Base-by-base conservation (phyloP, 1,140 invertebrate genomes). In the Hesperophylax magnus region DNA sequence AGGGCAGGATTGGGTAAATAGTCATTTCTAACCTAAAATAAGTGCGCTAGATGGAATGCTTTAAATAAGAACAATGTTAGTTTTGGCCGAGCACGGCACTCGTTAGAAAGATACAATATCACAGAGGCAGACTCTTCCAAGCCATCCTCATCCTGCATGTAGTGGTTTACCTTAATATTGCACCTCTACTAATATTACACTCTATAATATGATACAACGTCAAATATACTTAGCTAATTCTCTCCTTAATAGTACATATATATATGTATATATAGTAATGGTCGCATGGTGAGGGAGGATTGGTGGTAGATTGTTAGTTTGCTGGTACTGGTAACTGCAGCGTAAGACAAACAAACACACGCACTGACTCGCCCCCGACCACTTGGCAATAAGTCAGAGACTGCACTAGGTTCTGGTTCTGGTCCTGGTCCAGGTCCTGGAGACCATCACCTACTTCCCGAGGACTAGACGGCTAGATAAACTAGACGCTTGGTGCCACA, bases 151-250 rank as follows among this genome's bases (percentile, higher is more conserved):
- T 15, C 27, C 24, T 53, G 27, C 65, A 34, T 56, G 27, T 76
- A 76, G 72, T 39, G 72, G 31, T 76, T 76, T 60, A 52, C 39
- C 18, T 54, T 72, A 54, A 78, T 78, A 52, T 78, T 69, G 77
- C 77, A 78, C 77, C 39, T 67, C 39, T 58, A 78, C 24, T 77
- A 58, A 27, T 78, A 78, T 69, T 78, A 27, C 54, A 78, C 58
- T 65, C 47, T 77, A 77, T 77, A 52, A 65, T 77, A 77, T 17
- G 34, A 77, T 78, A 78, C 77, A 78, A 47, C 52, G 22, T 78
- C 77, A 78, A 56, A 78, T 71, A 71, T 56, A 78, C 47, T 69
- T 76, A 76, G 72, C 54, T 76, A 76, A 76, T 76, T 76, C 56
- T 76, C 72, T 76, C 39, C 72, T 76, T 47, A 58, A 76, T 76